Base-by-base conservation (phyloP, 2,888 invertebrate genomes). In the Dugesia japonica region DNA sequence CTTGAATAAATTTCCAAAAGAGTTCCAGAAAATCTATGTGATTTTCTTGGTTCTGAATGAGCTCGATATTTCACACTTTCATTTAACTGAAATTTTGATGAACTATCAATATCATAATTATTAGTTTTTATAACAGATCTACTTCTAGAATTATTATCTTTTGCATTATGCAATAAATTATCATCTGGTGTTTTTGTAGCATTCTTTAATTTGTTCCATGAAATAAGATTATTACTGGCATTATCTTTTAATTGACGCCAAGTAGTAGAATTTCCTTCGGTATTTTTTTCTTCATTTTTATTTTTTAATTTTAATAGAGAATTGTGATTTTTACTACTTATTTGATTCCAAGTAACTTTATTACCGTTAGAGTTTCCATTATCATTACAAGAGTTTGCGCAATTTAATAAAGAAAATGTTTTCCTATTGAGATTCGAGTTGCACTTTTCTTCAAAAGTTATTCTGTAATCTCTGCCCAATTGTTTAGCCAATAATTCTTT, bases 11-110 rank as follows among this genome's bases (percentile, higher is more conserved):
- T 23, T 31, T 76, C 76, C 71, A 76, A 71, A 13, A 76, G 72
- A 9, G 76, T 76, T 15, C 76, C 76, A n/a, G 76, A 76, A 26
- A 71, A 76, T 56, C 76, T 73, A 71, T 76, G 71, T 71, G 75
- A 23, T 42, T 23, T 20, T 56, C 56, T 28, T 17, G 26, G 28
- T 33, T 42, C 26, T 23, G 23, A 23, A 26, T 56, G 42, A n/a
- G 26, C 23, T 17, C 26, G 1, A 27, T 28, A 26, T 75, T 23
- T 42, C 23, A 23, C 28, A 27, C 26, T 31, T 7, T 31, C 72
- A 17, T n/a, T 31, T 27, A n/a, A 28, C 28, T 71, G 9, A 26
- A 4, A 20, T 71, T 20, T 9, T 28, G 75, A 27, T 56, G 75
- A 74, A 33, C 38, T 17, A 38, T 42, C 38, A 4, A 38, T 42